These are phyloP conservation scores for Trypoxylus dichotomus DNA, from an alignment of 1,140 invertebrate genomes.

Conservation along the genomic window DNA sequence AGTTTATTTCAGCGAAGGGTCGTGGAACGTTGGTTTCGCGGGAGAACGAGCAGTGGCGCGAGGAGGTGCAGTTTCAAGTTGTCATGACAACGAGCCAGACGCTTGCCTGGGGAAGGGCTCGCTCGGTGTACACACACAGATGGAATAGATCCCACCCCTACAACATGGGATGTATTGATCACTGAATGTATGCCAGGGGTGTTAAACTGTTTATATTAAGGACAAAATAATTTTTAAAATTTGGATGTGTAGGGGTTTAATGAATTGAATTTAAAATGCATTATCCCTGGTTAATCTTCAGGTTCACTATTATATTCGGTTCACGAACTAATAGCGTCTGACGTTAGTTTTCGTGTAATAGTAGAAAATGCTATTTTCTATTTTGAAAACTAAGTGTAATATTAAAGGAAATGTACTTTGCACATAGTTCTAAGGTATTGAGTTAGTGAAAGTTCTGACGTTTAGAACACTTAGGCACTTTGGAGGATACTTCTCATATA, in stretches of 20 bases:
- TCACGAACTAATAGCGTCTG: no score
- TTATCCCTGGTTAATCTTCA: no score
- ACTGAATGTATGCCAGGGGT: conserved; percentile 27
- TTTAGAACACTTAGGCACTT: no score
- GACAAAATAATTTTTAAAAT: neutral
- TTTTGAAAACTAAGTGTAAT: no score
- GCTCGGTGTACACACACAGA: neutral
- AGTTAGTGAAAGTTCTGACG: no score
- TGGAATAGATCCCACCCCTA: neutral
- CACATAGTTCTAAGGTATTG: no score
- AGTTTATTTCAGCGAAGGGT: conserved; percentile 15
- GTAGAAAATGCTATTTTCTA: no score
- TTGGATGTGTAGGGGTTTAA: neutral
- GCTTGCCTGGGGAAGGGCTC: conserved; percentile 10
- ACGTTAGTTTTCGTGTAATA: no score
- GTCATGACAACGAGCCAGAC: conserved; percentile 16
- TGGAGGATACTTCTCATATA: no score
- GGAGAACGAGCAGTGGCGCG: neutral
- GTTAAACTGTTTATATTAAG: neutral
- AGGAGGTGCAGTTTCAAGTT: neutral
- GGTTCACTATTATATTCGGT: no score
- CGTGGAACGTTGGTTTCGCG: neutral
- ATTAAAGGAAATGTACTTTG: no score
- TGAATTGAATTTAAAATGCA: no score
- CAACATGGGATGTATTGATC: conserved; percentile 12